Percentiles rank a stretch among this genome's conserved stretches.
phyloP scores from a whole-genome alignment of 2,797 vertebrate genomes.

The Picus viridis region DNA sequence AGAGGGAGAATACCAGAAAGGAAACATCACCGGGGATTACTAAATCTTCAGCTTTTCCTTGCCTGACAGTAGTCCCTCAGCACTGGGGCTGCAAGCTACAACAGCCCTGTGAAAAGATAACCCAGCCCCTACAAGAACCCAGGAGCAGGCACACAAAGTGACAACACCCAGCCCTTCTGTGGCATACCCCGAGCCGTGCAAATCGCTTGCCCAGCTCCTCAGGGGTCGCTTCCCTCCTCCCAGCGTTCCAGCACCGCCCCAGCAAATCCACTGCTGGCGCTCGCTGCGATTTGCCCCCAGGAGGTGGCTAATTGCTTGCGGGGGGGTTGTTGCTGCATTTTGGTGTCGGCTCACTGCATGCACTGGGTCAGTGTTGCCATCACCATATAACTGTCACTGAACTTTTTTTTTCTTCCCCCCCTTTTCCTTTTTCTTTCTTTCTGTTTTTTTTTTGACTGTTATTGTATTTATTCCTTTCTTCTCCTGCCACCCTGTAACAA shows the following conservation, averaged over 20 bases:
- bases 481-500: conserved; percentile 60
- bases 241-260: neutral
- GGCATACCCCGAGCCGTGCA: conserved; percentile 49
- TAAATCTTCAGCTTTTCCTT: conserved; percentile 58
- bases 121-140: neutral
- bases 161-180: conserved; percentile 34
- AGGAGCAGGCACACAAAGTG: conserved; percentile 22
- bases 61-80: conserved; percentile 52
- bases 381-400: conserved; percentile 42
- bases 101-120: conserved; percentile 47
- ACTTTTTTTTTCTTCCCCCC: neutral
- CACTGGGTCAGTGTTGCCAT: conserved; percentile 31
- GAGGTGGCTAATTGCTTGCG: neutral
- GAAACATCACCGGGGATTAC: conserved; percentile 29
- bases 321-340: conserved; percentile 15
- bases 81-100: conserved; percentile 11
- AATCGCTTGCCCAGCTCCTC: conserved; percentile 22
- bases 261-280: conserved; percentile 47
- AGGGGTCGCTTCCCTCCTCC: neutral
- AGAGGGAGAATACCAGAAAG: conserved; percentile 43
- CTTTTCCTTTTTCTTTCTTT: too few species aligned
- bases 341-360: conserved; percentile 30
- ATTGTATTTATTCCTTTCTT: conserved; percentile 50
- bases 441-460: neutral
- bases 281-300: neutral